These are phyloP conservation scores for Acheta domesticus DNA, from an alignment of 2,888 invertebrate genomes.

Conservation along the genomic window DNA sequence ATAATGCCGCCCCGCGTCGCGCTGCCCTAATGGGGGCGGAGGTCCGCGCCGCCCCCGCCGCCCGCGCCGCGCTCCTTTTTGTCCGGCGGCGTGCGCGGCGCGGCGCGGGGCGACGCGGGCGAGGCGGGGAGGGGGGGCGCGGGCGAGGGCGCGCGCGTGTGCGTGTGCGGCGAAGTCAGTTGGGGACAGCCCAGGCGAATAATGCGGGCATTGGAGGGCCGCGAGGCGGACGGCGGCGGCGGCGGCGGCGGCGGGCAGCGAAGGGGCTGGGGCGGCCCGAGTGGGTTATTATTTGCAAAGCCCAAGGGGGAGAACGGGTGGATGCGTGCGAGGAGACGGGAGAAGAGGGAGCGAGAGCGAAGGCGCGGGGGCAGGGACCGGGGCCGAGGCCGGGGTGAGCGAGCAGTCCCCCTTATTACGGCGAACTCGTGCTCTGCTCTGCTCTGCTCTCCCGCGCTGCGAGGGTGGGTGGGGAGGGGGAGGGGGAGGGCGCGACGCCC, in stretches of 20 bases:
- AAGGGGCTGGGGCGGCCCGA: neutral
- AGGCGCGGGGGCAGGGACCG: neutral
- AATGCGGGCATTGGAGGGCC: slow-evolving; percentile 28
- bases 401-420: neutral
- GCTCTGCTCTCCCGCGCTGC: neutral
- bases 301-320: neutral
- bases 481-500: too few species aligned
- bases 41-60: neutral
- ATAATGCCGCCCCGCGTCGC: too few species aligned
- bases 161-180: slow-evolving; percentile 28
- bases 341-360: neutral
- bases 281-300: slow-evolving; percentile 18
- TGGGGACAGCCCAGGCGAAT: slow-evolving; percentile 29
- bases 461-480: neutral
- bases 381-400: neutral
- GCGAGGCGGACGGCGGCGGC: slow-evolving; percentile 27
- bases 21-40: too few species aligned
- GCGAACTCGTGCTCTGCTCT: neutral
- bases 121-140: neutral
- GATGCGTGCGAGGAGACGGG: neutral
- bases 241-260: neutral
- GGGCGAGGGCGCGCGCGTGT: neutral
- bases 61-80: neutral
- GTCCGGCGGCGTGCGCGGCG: neutral
- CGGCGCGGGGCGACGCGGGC: neutral